Conservation (phyloP, 2,888 invertebrate genomes). For the Cosmorhoe ocellata region DNA sequence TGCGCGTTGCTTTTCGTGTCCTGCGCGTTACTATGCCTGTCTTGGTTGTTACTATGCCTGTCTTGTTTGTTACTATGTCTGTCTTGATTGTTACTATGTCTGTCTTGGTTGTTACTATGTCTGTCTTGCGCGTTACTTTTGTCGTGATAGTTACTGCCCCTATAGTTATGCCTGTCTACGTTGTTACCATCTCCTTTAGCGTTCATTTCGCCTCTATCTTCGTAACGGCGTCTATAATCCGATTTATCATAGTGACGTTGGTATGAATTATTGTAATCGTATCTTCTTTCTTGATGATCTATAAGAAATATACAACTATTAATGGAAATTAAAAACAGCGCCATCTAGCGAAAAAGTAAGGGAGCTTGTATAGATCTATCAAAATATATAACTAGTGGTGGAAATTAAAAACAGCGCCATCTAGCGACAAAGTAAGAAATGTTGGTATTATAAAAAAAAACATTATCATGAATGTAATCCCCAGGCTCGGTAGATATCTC, state of each 20-base stretch:
- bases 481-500: too few relatives aligned
- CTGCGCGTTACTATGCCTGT: neutral
- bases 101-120: neutral
- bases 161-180: neutral
- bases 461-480: too few relatives aligned
- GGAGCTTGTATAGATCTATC: too few relatives aligned
- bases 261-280: conserved; percentile 19
- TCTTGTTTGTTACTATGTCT: neutral
- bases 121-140: neutral
- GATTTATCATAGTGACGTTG: conserved; percentile 8
- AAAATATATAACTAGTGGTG: neutral
- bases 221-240: conserved; percentile 6
- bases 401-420: too few relatives aligned
- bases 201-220: conserved; percentile 18
- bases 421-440: neutral
- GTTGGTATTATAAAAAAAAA: too few relatives aligned
- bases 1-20: neutral
- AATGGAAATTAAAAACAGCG: too few relatives aligned
- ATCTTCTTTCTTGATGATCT: conserved; percentile 13
- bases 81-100: neutral
- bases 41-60: neutral
- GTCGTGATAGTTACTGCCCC: neutral
- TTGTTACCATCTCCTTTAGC: conserved; percentile 15
- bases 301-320: neutral
- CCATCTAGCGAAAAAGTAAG: neutral